Base-by-base conservation (phyloP, 35 echinoderm and acorn worm genomes). In the Apostichopus japonicus region DNA sequence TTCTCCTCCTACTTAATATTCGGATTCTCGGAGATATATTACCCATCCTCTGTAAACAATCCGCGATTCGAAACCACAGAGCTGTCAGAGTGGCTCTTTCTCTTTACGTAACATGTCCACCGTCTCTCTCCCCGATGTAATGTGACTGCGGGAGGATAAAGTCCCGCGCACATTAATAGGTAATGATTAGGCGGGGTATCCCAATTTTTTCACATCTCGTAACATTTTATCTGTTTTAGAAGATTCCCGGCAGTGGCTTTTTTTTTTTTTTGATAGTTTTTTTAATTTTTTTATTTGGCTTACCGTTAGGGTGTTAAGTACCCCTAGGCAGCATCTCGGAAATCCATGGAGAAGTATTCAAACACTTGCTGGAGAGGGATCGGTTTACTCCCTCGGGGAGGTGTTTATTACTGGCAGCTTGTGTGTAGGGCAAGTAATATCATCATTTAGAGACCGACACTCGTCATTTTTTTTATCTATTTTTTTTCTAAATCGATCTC, bases 341-440 rank as follows among this genome's bases (percentile, higher is more conserved):
- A 84, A 57, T 84, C 79, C 71, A 21, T 24, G 27, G 24, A 55
- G 80, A 59, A 84, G 81, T 84, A 84, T 62, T 62, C 54, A 57
- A 57, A 84, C 17, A 62, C 24, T 57, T 44, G 23, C 81, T 58
- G 6, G 22, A 55, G 54, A 57, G 54, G n/a, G 27, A 84, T 84
- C 23, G 2, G 16, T 23, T 57, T 84, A 57, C 80, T 23, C 51
- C 81, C 81, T 51, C 4, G 8, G 55, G 81, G 81, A 57, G 81
- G 81, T 84, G 81, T 84, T 53, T 84, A 58, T 84, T 57, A 84
- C 81, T 57, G 54, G 54, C 51, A 84, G 54, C 56, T 54, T 84
- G 53, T 57, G 16, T 54, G 21, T 23, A 23, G 81, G 23, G 13
- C 57, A 61, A 61, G 57, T 61, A 61, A 61, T 61, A 61, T 61